Percentiles rank a stretch among this genome's conserved stretches.
These are phyloP conservation scores for Temnothorax curvispinosus DNA, from an alignment of 1,140 invertebrate species.

Conservation along the genomic window DNA sequence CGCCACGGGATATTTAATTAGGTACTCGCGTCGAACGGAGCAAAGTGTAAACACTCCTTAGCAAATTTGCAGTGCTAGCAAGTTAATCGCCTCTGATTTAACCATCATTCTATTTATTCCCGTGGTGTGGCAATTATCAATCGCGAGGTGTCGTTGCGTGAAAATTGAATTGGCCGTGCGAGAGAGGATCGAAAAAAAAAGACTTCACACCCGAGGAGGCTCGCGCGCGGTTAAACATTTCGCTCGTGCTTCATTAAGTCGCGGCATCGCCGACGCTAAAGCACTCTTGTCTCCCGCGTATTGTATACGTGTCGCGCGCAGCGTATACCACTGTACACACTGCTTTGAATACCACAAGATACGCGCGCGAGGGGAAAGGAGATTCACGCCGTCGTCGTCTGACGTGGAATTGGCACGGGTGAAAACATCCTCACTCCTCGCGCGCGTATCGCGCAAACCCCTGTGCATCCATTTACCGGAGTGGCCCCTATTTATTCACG, in stretches of 20 bases:
- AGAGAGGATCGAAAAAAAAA: neutral
- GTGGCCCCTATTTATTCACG: neutral
- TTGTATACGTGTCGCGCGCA: slow-evolving; percentile 19
- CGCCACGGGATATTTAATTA: slow-evolving; percentile 8
- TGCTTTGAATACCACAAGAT: neutral
- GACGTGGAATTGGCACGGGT: slow-evolving; percentile 16
- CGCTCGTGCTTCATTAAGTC: slow-evolving; percentile 35
- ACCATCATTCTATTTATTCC: neutral
- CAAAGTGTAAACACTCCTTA: neutral
- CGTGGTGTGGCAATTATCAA: neutral
- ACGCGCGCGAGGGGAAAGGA: neutral
- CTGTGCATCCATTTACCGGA: neutral
- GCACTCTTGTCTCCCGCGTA: slow-evolving; percentile 19
- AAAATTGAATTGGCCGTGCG: neutral
- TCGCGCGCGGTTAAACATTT: slow-evolving; percentile 16
- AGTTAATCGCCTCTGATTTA: neutral
- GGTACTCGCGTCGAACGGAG: neutral
- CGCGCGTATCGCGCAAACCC: neutral
- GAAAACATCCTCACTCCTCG: neutral
- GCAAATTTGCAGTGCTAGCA: neutral
- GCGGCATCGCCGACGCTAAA: neutral
- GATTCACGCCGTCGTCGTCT: neutral
- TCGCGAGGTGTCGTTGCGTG: neutral
- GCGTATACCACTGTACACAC: slow-evolving; percentile 11
- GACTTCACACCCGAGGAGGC: too few relatives aligned